Percentiles rank a stretch among this genome's conserved stretches.
Conservation (phyloP, 2,113 vertebrate genomes). For the Calyptommatus sinebrachiatus region DNA sequence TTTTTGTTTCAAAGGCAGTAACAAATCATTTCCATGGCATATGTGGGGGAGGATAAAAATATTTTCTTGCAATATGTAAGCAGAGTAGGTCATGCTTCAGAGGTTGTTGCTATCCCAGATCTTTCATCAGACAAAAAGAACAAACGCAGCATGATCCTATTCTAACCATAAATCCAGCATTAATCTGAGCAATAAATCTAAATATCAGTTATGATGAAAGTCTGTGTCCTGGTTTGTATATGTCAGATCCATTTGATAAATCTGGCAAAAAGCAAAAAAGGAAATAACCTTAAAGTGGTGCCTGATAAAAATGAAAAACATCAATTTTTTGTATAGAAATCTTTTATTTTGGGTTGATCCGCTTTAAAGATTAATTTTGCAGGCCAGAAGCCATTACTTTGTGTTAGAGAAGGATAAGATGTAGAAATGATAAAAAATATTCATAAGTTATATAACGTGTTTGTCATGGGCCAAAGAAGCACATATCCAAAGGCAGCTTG, state of each 20-base stretch:
- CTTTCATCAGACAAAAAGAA: conserved; percentile 32
- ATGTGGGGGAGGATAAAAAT: not conserved
- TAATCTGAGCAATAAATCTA: conserved; percentile 14
- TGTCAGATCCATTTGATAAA: conserved; percentile 46
- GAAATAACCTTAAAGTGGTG: conserved; percentile 29
- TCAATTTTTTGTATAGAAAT: conserved; percentile 11
- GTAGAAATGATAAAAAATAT: conserved; percentile 29
- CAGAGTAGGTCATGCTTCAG: not conserved
- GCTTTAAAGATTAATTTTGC: conserved; percentile 52
- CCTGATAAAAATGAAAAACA: conserved; percentile 32
- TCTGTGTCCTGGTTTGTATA: conserved; percentile 25
- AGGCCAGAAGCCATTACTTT: not conserved
- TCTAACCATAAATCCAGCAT: conserved; percentile 21
- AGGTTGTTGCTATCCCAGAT: conserved; percentile 13
- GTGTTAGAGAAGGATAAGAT: conserved; percentile 30
- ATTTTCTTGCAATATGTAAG: conserved; percentile 22
- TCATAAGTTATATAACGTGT: conserved; percentile 13
- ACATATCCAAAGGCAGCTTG: not conserved
- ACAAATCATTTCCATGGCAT: not conserved
- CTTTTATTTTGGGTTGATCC: conserved; percentile 20
- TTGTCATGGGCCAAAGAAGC: conserved; percentile 22
- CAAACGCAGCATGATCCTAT: conserved; percentile 46
- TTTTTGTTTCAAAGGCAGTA: too few species aligned
- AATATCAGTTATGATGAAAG: conserved; percentile 42
- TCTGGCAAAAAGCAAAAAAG: conserved; percentile 49